Base-by-base conservation (phyloP, 2,888 invertebrate species). In the Itoplectis maculator region DNA sequence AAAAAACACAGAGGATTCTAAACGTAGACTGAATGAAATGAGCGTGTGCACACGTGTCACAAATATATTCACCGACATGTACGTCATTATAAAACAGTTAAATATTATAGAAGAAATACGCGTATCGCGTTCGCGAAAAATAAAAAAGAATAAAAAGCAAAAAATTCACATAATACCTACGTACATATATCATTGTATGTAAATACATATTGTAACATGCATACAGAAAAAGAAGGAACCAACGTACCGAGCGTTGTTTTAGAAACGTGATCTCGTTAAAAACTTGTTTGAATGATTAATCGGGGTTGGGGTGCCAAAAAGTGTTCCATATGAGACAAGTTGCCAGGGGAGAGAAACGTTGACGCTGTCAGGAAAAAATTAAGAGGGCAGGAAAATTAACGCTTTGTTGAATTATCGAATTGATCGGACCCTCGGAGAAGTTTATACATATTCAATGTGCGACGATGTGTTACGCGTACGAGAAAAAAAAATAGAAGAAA, bases 261-360 rank as follows among this genome's bases (percentile, higher is more conserved):
- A 49, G 56, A 74, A 72, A 72, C 56, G 68, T 78, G 70, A 69
- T 80, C 69, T 77, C 76, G 70, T 84, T 79, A 69, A 65, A 76
- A 65, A 76, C 51, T 75, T 84, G 70, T 69, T 76, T 29, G 68
- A 78, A 78, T 69, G 79, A 74, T 82, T 85, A 79, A 82, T 59
- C 76, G 78, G 70, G 42, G 81, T 54, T 84, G 79, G 83, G 84
- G 85, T 86, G 86, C 85, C 86, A 85, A 86, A 86, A 86, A 86
- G 86, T 87, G 86, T 87, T 87, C 86, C 84, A 83, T 79, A 72
- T 72, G 65, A 84, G 75, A 84, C 78, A 81, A 76, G 47, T 37
- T 76, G 49, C 63, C 54, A 40, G 63, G 61, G 49, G 65, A 37
- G 49, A 69, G 15, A 68, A 40, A 61, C 69, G 78, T 73, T 73